Base-by-base conservation (phyloP, 2,797 vertebrate species). In the Euphonia xanthogaster region DNA sequence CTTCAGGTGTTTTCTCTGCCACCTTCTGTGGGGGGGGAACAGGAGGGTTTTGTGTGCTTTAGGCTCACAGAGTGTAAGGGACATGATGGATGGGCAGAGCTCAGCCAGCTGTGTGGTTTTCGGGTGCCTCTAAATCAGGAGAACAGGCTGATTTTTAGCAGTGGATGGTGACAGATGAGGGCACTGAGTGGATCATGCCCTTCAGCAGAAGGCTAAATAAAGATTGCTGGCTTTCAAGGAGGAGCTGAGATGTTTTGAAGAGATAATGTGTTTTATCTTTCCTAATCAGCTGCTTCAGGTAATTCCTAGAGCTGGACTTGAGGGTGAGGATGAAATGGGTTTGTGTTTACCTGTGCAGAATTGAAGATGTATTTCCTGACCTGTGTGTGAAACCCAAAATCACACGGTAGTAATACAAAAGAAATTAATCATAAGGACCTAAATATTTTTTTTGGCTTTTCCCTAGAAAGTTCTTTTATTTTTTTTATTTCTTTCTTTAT, bases 81-180 rank as follows among this genome's bases (percentile, higher is more conserved):
- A 28, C 3, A 0, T 3, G 54, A 42, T 40, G 65, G 25, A 15
- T 62, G 67, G 25, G 23, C 6, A 0, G 4, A 21, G 20, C 55
- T 63, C 54, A 62, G 66, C 5, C 1, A 12, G 39, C 47, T 81
- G 42, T 0, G 0, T 9, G 35, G 16, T 17, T 66, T 53, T 27
- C 44, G 24, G 37, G 55, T 27, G 14, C 39, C 15, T 1, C 63
- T 47, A 24, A 16, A 28, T 33, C 15, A 39, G 72, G 44, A 72
- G 51, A 14, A n/a, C 21, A 76, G 45, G 44, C 33, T 18, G 51
- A 3, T 31, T 53, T 66, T 48, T 23, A 22, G 22, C 7, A 16
- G 27, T 8, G 20, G 27, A 4, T 61, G 10, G 42, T 57, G 35
- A 30, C 7, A 44, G 47, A 10, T 47, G 54, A 68, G 42, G 54